A percentile compares a stretch with the other conserved stretches of the same genome.
Evolutionary conservation across 1,140 invertebrate genomes (phyloP).

Genomic region (Tetramorium alpestre): DNA sequence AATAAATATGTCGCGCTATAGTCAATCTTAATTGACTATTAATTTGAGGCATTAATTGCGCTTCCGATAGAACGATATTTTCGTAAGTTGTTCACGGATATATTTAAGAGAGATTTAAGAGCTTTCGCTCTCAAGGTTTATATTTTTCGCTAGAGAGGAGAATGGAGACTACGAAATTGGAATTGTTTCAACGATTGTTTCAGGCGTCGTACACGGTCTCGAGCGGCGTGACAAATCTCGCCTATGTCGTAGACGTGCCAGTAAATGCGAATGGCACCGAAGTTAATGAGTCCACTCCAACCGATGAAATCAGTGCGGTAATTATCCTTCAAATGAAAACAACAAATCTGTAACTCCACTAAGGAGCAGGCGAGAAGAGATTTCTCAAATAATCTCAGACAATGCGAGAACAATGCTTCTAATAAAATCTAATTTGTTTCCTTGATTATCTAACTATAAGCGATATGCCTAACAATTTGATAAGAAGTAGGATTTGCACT

Average conservation of each 20-base stretch:
- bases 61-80: neutral
- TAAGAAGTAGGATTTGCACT: neutral
- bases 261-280: neutral
- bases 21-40: neutral
- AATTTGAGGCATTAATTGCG: neutral
- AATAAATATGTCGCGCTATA: neutral
- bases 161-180: neutral
- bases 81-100: neutral
- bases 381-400: neutral
- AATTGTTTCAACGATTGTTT: neutral
- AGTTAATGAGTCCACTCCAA: neutral
- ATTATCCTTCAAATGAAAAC: neutral
- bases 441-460: neutral
- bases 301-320: neutral
- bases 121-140: neutral
- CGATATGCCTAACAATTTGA: neutral
- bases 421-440: neutral
- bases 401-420: neutral
- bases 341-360: neutral
- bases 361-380: neutral
- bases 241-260: neutral
- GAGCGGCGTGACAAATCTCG: constrained; percentile 10
- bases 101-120: neutral
- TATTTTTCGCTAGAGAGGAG: neutral
- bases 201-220: neutral